These are phyloP conservation scores for Apotomis capreana DNA, from an alignment of 2,888 invertebrate species.

Conservation along the genomic window DNA sequence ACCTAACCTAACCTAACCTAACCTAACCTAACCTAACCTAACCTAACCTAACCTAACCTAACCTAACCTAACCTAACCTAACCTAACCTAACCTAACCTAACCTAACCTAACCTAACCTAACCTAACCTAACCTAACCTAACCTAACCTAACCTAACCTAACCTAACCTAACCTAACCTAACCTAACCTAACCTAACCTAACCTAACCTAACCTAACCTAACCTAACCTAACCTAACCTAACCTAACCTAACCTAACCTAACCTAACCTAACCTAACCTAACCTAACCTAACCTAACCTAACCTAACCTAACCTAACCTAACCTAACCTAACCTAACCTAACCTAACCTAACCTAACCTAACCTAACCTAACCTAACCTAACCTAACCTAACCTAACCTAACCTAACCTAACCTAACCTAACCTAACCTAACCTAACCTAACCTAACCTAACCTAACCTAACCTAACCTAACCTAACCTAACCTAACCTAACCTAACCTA, in stretches of 20 bases:
- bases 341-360: constrained; percentile 29
- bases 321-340: constrained; percentile 24
- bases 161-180: constrained; percentile 21
- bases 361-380: constrained; percentile 20
- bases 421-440: constrained; percentile 28
- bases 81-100: constrained; percentile 20
- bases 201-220: constrained; percentile 21
- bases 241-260: constrained; percentile 20
- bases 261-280: constrained; percentile 23
- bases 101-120: constrained; percentile 20
- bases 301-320: constrained; percentile 13
- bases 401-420: constrained; percentile 42
- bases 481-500: constrained; percentile 32
- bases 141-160: constrained; percentile 21
- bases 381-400: constrained; percentile 14
- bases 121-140: constrained; percentile 21
- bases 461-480: constrained; percentile 39
- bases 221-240: constrained; percentile 21
- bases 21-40: constrained; percentile 21
- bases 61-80: constrained; percentile 21
- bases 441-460: constrained; percentile 35
- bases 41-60: constrained; percentile 21
- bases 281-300: constrained; percentile 15
- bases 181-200: constrained; percentile 21
- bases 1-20: constrained; percentile 21